Evolutionary conservation across 2,888 invertebrate genomes (phyloP).

Genomic region (Leuctra nigra): DNA sequence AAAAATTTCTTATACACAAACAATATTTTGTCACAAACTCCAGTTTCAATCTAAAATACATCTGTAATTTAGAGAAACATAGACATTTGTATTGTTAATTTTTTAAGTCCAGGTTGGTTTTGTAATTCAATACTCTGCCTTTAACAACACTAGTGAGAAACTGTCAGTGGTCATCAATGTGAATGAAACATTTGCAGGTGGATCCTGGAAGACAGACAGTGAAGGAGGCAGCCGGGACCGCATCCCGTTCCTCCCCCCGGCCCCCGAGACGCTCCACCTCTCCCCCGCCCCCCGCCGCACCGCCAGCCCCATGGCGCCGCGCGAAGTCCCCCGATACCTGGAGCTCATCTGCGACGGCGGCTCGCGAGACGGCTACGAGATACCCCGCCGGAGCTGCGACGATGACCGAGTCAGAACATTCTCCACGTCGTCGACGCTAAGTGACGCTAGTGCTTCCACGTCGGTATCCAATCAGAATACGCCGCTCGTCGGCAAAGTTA

Average conservation of each 20-base stretch:
- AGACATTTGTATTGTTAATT: too few relatives aligned
- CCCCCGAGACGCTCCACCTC: slow-evolving; percentile 6
- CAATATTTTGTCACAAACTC: too few relatives aligned
- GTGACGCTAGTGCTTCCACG: slow-evolving; percentile 25
- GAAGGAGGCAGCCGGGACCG: slow-evolving; percentile 44
- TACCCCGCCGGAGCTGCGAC: slow-evolving; percentile 39
- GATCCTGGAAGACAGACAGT: slow-evolving; percentile 45
- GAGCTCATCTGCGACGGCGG: slow-evolving; percentile 58
- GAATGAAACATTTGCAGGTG: slow-evolving; percentile 36
- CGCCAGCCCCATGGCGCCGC: slow-evolving; percentile 16
- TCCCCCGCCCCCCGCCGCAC: not conserved
- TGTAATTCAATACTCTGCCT: too few relatives aligned
- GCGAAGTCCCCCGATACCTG: slow-evolving; percentile 52
- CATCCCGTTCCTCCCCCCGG: slow-evolving; percentile 41
- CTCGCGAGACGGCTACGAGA: slow-evolving; percentile 54
- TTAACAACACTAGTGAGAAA: too few relatives aligned
- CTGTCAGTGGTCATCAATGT: too few relatives aligned
- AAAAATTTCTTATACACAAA: too few relatives aligned
- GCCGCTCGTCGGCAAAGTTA: slow-evolving; percentile 2
- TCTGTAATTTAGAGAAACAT: too few relatives aligned
- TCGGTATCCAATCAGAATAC: slow-evolving; percentile 20
- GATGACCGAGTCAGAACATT: slow-evolving; percentile 33
- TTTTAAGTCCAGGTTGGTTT: too few relatives aligned
- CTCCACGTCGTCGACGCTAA: slow-evolving; percentile 28
- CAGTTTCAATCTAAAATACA: too few relatives aligned